Percentiles rank a stretch among this genome's conserved stretches.
phyloP scores from a whole-genome alignment of 1,140 invertebrate genomes.

The Papilio helenus region DNA sequence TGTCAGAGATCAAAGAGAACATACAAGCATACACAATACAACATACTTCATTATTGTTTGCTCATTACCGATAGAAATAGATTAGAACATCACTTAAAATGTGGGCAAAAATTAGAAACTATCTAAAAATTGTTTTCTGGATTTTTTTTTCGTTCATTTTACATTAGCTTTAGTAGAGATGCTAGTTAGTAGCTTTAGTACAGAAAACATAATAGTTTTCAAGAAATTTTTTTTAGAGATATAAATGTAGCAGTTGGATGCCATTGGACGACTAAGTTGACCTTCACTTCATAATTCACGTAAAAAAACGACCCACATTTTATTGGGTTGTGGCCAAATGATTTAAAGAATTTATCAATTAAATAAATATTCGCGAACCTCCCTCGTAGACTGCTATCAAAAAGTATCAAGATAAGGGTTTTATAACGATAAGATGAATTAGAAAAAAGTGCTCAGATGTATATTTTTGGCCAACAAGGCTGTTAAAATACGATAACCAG shows the following conservation, averaged over 20 bases:
- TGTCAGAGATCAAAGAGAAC: not conserved
- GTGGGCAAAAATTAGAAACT: not conserved
- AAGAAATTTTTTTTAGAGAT: not conserved
- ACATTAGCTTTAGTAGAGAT: not conserved
- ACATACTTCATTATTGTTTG: not conserved
- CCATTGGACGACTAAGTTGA: not conserved
- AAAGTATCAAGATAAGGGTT: not conserved
- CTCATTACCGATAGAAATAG: not conserved
- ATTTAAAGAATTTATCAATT: slow-evolving; percentile 15
- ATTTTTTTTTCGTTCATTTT: not conserved
- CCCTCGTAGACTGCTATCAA: not conserved
- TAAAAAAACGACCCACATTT: slow-evolving; percentile 48
- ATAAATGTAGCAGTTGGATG: not conserved
- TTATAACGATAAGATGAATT: not conserved
- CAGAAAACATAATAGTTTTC: not conserved
- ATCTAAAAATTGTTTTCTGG: not conserved
- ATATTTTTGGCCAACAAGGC: not conserved
- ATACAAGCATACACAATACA: not conserved
- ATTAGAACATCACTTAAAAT: not conserved
- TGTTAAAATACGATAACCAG: not conserved
- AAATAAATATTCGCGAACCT: slow-evolving; percentile 6
- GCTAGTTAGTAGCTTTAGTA: too few relatives aligned
- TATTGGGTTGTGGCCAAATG: slow-evolving; percentile 47
- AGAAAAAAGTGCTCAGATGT: not conserved
- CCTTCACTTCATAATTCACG: slow-evolving; percentile 44